Conservation (phyloP, 2,888 invertebrate genomes). For the Agrypnus murinus region DNA sequence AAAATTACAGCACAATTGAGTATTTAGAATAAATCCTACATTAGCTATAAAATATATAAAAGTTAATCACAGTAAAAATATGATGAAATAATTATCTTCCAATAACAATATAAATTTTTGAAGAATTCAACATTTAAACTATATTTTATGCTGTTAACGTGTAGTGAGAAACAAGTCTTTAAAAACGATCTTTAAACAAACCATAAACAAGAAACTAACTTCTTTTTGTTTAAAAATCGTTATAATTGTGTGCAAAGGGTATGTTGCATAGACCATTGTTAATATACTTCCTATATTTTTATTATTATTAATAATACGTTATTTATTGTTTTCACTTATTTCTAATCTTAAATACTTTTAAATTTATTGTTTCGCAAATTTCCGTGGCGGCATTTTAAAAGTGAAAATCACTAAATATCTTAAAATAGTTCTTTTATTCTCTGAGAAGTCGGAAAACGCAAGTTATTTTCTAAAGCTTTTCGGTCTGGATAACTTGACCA, state of each 20-base stretch:
- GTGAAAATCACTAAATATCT: constrained; percentile 22
- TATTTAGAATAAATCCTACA: constrained; percentile 37
- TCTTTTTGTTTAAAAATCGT: constrained; percentile 35
- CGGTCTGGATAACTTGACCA: constrained; percentile 14
- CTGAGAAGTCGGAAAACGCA: constrained; percentile 24
- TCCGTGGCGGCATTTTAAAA: constrained; percentile 39
- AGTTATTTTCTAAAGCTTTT: constrained; percentile 25
- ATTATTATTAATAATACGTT: constrained; percentile 31
- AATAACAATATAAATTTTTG: constrained; percentile 16
- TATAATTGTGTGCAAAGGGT: constrained; percentile 42
- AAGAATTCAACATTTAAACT: constrained; percentile 17
- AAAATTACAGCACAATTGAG: constrained; percentile 42
- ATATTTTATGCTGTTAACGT: constrained; percentile 11
- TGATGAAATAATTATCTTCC: constrained; percentile 19
- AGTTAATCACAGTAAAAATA: constrained; percentile 39
- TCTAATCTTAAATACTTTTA: constrained; percentile 29
- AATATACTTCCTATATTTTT: constrained; percentile 18
- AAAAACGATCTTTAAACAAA: constrained; percentile 27
- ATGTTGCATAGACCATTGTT: constrained; percentile 28
- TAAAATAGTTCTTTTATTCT: constrained; percentile 13
- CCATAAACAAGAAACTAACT: constrained; percentile 2
- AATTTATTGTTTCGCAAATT: constrained; percentile 10
- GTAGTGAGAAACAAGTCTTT: background rate
- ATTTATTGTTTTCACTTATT: constrained; percentile 44
- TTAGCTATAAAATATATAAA: constrained; percentile 41